Conservation (phyloP, 2,888 invertebrate genomes). For the Carabus problematicus region DNA sequence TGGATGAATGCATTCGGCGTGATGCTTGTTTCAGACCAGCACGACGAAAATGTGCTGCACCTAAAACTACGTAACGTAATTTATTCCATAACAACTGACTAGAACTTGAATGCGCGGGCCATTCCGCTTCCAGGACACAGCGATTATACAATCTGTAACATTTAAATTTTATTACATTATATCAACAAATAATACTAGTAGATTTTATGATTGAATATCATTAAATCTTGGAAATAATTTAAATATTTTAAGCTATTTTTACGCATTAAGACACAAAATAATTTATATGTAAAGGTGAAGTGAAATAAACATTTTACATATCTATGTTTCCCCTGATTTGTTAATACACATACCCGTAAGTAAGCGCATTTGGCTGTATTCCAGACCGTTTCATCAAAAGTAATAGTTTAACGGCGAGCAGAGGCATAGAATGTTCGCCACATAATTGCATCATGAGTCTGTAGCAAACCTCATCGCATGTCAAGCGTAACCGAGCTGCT, state of each 20-base stretch:
- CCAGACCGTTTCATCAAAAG: constrained; percentile 93
- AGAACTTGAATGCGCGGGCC: constrained; percentile 77
- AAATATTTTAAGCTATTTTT: too few species aligned
- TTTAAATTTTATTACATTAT: neutral
- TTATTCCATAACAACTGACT: constrained; percentile 93
- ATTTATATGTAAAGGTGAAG: too few species aligned
- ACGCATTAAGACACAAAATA: neutral
- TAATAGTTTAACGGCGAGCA: constrained; percentile 89
- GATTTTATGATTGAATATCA: too few species aligned
- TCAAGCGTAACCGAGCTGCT: constrained; percentile 84
- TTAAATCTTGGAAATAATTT: neutral
- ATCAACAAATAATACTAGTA: neutral
- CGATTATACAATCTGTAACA: constrained; percentile 67
- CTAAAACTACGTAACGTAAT: constrained; percentile 88
- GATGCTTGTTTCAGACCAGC: constrained; percentile 72
- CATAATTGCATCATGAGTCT: constrained; percentile 98
- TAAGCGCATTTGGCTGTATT: constrained; percentile 95
- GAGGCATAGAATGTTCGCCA: constrained; percentile 91
- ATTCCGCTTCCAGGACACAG: constrained; percentile 91
- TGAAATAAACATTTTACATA: neutral
- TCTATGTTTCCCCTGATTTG: too few species aligned
- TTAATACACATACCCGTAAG: constrained; percentile 77
- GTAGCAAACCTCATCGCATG: constrained; percentile 97
- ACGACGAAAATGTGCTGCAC: constrained; percentile 86
- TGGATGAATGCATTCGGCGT: constrained; percentile 61